Base-by-base conservation (phyloP, 1,140 invertebrate genomes). In the Heliconius eleuchia region DNA sequence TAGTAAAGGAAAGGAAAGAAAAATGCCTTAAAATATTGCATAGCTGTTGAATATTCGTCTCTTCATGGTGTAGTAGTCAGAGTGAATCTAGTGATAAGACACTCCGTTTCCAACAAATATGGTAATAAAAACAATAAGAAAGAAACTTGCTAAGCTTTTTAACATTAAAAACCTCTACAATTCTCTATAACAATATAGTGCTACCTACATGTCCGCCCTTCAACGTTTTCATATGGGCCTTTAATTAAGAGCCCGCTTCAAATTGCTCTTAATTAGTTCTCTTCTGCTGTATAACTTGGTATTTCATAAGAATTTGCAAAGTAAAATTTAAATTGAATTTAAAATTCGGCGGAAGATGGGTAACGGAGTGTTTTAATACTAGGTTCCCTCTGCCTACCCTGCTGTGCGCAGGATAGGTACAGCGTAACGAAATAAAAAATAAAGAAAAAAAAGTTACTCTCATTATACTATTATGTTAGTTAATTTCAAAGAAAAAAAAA, bases 201-300 rank as follows among this genome's bases (percentile, higher is more conserved):
- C 9, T 30, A 66, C 60, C 55, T 57, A n/a, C 55, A 57, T 57
- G 55, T 57, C 55, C 55, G 55, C 60, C 60, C 70, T 71, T 55
- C 46, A 74, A 55, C 73, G 55, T 82, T 19, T 77, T n/a, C 39
- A 70, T 74, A 50, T 57, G 74, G 52, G 71, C 74, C 71, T 79
- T 76, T 83, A 83, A 82, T 83, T 84, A 82, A 80, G 71, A 72
- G 72, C 80, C 60, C 37, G 42, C 72, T 74, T 74, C 71, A 84
- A 84, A 82, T 80, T 76, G 78, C 50, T 30, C 76, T 78, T 82
- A 82, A 84, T 84, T 84, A 82, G 71, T 75, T 74, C 66, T 74
- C 78, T n/a, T 74, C 19, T 50, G 55, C n/a, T 42, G 4, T 30
- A 27, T 27, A 66, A 66, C 60, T 66, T 66, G 60, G 60, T 66